A percentile compares a stretch with the other conserved stretches of the same genome.
Evolutionary conservation across 2,113 vertebrate genomes (phyloP).

Genomic region (Dipodomys stephensi): DNA sequence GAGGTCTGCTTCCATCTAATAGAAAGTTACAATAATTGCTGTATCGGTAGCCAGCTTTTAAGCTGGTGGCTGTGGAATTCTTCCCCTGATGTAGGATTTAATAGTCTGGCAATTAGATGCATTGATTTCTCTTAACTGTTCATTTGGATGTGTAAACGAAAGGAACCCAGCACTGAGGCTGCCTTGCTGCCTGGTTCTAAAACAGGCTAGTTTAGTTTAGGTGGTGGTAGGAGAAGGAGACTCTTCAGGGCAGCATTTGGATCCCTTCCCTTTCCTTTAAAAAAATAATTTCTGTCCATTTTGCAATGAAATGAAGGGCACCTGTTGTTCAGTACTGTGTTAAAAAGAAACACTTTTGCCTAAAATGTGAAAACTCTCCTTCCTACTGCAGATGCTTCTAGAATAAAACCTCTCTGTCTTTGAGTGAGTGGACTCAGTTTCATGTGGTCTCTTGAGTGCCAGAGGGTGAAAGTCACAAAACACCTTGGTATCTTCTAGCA

Average conservation of each 20-base stretch:
- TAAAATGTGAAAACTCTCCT: neutral
- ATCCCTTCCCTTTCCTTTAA: neutral
- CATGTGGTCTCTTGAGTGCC: neutral
- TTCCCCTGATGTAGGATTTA: conserved; percentile 80
- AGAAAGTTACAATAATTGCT: conserved; percentile 83
- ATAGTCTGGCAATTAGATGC: conserved; percentile 80
- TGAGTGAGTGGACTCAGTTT: neutral
- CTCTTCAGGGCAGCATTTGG: neutral
- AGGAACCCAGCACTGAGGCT: conserved; percentile 31
- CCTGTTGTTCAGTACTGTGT: conserved; percentile 39
- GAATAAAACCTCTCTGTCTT: neutral
- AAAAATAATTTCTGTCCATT: neutral
- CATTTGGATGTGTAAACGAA: conserved; percentile 81
- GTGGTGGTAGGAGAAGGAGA: neutral
- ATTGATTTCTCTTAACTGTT: conserved; percentile 82
- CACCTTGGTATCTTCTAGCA: neutral
- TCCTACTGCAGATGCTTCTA: neutral
- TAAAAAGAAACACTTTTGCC: neutral
- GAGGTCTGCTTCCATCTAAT: conserved; percentile 73
- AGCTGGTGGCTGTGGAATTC: conserved; percentile 78
- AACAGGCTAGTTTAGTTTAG: conserved; percentile 56
- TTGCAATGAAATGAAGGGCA: conserved; percentile 10
- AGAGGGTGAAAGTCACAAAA: conserved; percentile 7
- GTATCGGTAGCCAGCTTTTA: conserved; percentile 78
- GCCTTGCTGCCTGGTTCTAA: conserved; percentile 52